phyloP scores from a whole-genome alignment of 2,888 invertebrate species.

The Torymus aiolomorphi region DNA sequence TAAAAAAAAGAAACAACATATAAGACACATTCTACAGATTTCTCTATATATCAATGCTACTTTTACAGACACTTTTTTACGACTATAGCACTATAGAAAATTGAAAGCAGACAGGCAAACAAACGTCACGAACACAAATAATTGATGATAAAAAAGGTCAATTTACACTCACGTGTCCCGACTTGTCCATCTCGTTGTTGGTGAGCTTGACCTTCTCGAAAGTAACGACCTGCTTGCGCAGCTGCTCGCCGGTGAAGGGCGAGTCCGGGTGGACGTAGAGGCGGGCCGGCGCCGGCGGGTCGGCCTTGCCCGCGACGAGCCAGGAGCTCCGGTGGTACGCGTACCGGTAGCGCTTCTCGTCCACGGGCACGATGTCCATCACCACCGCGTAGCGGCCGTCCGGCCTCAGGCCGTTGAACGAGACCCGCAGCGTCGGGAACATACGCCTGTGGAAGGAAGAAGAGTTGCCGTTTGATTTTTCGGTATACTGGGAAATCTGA shows the following conservation, averaged over 20 bases:
- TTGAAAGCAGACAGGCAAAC: too few species aligned
- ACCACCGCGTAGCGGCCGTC: slow-evolving; percentile 94
- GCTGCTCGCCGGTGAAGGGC: slow-evolving; percentile 95
- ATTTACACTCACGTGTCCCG: slow-evolving; percentile 87
- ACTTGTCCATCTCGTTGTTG: slow-evolving; percentile 98
- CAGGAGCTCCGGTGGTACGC: slow-evolving; percentile 99
- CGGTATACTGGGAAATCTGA: too few species aligned
- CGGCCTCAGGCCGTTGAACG: slow-evolving; percentile 89
- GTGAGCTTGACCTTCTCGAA: slow-evolving; percentile 99
- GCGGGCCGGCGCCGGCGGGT: slow-evolving; percentile 94
- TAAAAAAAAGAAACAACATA: too few species aligned
- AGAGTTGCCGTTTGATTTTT: too few species aligned
- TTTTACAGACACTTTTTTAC: too few species aligned
- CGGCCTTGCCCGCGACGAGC: slow-evolving; percentile 98
- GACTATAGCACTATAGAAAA: too few species aligned
- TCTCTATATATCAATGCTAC: too few species aligned
- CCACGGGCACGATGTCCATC: slow-evolving; percentile 97
- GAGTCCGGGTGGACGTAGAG: slow-evolving; percentile 98
- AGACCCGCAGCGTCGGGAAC: slow-evolving; percentile 97
- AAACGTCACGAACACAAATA: too few species aligned
- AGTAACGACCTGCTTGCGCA: slow-evolving; percentile 96
- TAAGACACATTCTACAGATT: too few species aligned
- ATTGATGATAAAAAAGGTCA: too few species aligned
- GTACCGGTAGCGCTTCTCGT: slow-evolving; percentile 96
- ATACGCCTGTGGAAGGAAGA: slow-evolving; percentile 84